Evolutionary conservation across 1,140 invertebrate genomes (phyloP).

Genomic region (Pseudomyrmex sp.): DNA sequence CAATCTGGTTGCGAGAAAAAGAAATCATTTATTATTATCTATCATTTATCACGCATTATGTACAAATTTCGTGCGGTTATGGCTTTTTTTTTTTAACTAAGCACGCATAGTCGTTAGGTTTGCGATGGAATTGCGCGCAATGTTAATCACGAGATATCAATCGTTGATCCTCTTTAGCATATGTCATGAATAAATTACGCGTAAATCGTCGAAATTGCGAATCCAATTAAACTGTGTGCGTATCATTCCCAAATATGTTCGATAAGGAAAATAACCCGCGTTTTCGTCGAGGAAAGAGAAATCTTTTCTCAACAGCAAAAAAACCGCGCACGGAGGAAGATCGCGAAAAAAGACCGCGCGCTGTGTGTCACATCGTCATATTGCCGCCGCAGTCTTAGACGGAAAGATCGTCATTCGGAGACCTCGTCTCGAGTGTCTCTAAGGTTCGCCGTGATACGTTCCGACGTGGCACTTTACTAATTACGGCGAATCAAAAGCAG

Average conservation of each 20-base stretch:
- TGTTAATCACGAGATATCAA: not conserved
- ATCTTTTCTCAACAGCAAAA: slow-evolving; percentile 21
- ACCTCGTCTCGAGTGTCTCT: slow-evolving; percentile 36
- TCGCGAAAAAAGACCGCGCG: not conserved
- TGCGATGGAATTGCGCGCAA: not conserved
- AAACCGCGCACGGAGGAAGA: slow-evolving; percentile 32
- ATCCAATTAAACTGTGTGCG: slow-evolving; percentile 32
- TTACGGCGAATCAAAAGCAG: slow-evolving; percentile 59
- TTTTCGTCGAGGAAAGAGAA: not conserved
- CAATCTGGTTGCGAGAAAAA: not conserved
- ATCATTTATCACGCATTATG: not conserved
- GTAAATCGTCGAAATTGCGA: not conserved
- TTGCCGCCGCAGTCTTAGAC: slow-evolving; percentile 7
- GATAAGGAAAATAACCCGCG: not conserved
- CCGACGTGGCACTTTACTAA: slow-evolving; percentile 12
- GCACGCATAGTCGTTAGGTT: not conserved
- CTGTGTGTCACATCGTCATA: slow-evolving; percentile 7
- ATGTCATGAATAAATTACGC: slow-evolving; percentile 31
- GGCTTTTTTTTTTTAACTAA: too few relatives aligned
- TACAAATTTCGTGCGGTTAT: not conserved
- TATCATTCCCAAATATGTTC: not conserved
- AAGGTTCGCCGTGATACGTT: slow-evolving; percentile 8
- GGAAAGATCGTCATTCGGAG: slow-evolving; percentile 46
- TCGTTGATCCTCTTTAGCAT: not conserved
- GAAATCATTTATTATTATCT: not conserved